Evolutionary conservation across 2,113 vertebrate species (phyloP).

Genomic region (Prietella phreatophila): DNA sequence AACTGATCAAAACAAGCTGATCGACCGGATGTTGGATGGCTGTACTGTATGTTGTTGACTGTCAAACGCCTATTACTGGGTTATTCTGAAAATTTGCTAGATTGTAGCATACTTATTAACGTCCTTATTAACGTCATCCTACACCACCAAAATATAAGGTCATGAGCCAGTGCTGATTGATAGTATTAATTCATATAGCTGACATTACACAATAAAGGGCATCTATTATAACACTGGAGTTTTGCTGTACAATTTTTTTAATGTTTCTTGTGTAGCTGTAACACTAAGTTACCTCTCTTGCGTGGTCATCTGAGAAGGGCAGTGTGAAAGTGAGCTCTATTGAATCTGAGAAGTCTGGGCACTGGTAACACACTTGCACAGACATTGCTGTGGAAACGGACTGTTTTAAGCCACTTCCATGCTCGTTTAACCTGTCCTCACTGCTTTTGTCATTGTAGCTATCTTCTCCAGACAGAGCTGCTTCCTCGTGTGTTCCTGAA

Average conservation of each 20-base stretch:
- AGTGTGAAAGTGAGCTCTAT: neutral
- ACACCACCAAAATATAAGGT: neutral
- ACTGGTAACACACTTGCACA: constrained; percentile 26
- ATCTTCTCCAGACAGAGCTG: neutral
- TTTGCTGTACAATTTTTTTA: neutral
- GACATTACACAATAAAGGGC: neutral
- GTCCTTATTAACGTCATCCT: neutral
- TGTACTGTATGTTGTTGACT: neutral
- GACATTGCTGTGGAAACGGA: neutral
- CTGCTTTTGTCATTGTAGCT: neutral
- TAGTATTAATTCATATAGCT: neutral
- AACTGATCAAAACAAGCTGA: too few species aligned
- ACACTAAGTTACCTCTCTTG: constrained; percentile 23
- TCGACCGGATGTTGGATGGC: neutral
- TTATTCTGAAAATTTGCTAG: neutral
- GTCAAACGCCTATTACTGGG: neutral
- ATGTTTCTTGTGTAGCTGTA: neutral
- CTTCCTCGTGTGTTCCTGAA: neutral
- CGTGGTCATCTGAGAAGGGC: neutral
- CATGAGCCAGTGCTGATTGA: neutral
- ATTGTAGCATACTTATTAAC: neutral
- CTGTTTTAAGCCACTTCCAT: constrained; percentile 1
- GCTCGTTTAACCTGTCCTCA: neutral
- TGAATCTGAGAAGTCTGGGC: neutral
- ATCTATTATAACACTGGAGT: neutral